Conservation (phyloP, 2,797 vertebrate species). For the Propithecus perrieri region DNA sequence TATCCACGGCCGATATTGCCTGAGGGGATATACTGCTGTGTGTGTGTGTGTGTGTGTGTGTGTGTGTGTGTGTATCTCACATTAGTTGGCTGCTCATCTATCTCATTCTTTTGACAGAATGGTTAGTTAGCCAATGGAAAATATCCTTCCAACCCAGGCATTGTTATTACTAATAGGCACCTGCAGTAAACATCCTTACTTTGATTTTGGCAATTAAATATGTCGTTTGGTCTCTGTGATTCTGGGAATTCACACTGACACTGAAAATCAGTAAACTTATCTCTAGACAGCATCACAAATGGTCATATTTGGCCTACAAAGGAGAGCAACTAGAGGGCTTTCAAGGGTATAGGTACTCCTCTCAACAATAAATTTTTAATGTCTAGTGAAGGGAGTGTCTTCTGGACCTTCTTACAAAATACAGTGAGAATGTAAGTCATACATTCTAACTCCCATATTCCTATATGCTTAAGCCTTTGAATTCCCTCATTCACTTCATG, state of each 20-base stretch:
- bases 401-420: neutral
- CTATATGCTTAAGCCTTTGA: neutral
- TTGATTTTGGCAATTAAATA: neutral
- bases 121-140: neutral
- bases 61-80: too few species aligned
- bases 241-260: neutral
- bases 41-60: too few species aligned
- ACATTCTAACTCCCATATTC: neutral
- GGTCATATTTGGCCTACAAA: neutral
- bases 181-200: neutral
- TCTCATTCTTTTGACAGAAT: neutral
- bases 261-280: neutral
- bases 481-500: neutral
- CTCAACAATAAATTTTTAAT: neutral
- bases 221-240: neutral
- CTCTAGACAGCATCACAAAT: neutral
- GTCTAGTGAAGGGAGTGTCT: neutral
- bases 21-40: neutral
- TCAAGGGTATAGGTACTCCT: neutral
- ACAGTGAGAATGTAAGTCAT: neutral
- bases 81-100: neutral
- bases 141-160: neutral
- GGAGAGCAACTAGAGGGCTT: neutral
- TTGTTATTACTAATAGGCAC: neutral
- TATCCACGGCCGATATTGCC: neutral